These are phyloP conservation scores for Podarcis lilfordi DNA, from an alignment of 2,797 vertebrate genomes.

Conservation along the genomic window DNA sequence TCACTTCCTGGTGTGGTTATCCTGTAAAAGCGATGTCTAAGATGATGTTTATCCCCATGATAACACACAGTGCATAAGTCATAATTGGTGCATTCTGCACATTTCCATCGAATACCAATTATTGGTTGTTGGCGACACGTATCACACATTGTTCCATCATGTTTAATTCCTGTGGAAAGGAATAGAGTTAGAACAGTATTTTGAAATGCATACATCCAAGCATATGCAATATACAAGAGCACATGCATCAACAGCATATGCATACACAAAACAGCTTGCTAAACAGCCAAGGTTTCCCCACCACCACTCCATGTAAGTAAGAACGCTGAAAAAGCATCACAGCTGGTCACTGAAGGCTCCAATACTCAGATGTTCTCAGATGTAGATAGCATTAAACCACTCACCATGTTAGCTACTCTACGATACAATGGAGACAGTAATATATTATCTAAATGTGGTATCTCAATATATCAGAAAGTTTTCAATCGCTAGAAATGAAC, in stretches of 20 bases:
- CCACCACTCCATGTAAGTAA: background rate
- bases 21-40: constrained; percentile 97
- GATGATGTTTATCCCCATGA: constrained; percentile 98
- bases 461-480: background rate
- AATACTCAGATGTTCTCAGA: no score
- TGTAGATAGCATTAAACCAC: no score
- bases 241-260: background rate
- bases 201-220: background rate
- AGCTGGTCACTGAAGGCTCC: no score
- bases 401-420: no score
- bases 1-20: constrained; percentile 99
- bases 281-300: background rate
- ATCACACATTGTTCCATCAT: constrained; percentile 99
- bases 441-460: background rate
- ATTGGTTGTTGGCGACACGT: constrained; percentile 98
- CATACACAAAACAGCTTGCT: background rate
- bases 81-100: constrained; percentile 98
- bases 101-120: constrained; percentile 99
- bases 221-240: background rate
- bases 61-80: constrained; percentile 99
- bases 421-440: no score
- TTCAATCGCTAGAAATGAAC: background rate
- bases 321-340: no score
- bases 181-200: background rate
- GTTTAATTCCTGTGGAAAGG: constrained; percentile 90